Evolutionary conservation across 2,113 vertebrate genomes (phyloP), one percentile per base, ranked within the genome.

Genomic region (Ornithorhynchus anatinus): DNA sequence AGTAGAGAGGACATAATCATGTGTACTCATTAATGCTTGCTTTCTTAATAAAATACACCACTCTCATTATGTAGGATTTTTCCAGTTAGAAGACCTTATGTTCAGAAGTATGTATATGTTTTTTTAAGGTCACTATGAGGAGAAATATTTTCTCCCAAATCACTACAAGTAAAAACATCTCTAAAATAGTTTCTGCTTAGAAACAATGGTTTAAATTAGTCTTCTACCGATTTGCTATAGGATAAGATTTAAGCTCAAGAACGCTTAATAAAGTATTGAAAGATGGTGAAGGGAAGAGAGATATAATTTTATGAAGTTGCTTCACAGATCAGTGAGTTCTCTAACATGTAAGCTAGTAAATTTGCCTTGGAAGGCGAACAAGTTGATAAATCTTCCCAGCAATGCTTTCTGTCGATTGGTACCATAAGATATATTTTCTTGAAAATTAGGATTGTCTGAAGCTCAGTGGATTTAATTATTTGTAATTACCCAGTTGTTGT

Each of bases 391-490:
- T 92, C 88, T 91, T 80, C 69, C 64, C 72, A 43, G 80, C 81
- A 89, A 85, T 69, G 74, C 76, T 91, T 91, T 81, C 88, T 91
- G 92, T 94, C 86, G 27, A 93, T 91, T 89, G 82, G 85, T 93
- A 93, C 89, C 89, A 89, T 88, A 94, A 94, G 91, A 95, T 93
- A 90, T 93, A 94, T 97, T 98, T 97, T 95, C 95, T 92, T 95
- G 95, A 93, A 92, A 96, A 98, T 95, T 94, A 95, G 92, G 91
- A 91, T 93, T 94, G 94, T 94, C 94, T 95, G 92, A 95, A 95
- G 92, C 91, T 90, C 91, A 88, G 93, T 92, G 88, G 90, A 94
- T 97, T 97, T 96, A 95, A 97, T 97, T 96, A 96, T 96, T 95
- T 94, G 93, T 96, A 98, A 98, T 97, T 96, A 95, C 95, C 94